Base-by-base conservation (phyloP, 1,140 invertebrate genomes). In the Drosophila parabipectinata region DNA sequence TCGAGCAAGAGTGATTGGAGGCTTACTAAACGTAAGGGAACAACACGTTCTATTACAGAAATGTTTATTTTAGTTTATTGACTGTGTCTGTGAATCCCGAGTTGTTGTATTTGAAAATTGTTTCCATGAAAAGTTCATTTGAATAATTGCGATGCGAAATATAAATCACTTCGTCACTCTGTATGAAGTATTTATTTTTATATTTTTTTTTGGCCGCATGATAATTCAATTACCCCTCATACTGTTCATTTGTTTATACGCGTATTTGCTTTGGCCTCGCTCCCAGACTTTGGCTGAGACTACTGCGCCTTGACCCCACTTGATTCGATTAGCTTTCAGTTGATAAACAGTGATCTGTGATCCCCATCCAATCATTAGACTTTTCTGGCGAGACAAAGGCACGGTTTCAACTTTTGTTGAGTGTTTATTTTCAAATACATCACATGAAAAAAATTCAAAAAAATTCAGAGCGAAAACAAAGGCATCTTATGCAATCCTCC, bases 391-490 rank as follows among this genome's bases (percentile, higher is more conserved):
- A 68, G 53, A 15, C 50, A 57, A 50, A 45, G 10, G 68, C 62
- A 48, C 63, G 66, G 68, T 8, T 68, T n/a, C 50, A 57, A 55
- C 41, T 24, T 69, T 52, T 55, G 32, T 34, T 48, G 30, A n/a
- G 51, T 24, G 3, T 66, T 71, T 64, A 64, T 55, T 62, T 71
- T 48, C 14, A 7, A 30, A 57, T 18, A 41, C 51, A 71, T 71
- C 67, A 71, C 67, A 69, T 57, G 50, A 68, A 47, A 68, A 69
- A 34, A 52, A 68, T 32, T 9, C 0, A 41, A 55, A 55, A 41
- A 24, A 56, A 56, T 6, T 47, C 44, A 24, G 18, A 15, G 7
- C 4, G 2, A 72, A 57, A 69, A 57, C 41, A 51, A 71, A 44
- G 45, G 55, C 18, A 45, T 12, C 30, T 68, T 66, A 24, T 66